Percentiles rank a stretch among this genome's conserved stretches.
phyloP scores from a whole-genome alignment of 2,888 invertebrate species.

The Lymantria monacha region DNA sequence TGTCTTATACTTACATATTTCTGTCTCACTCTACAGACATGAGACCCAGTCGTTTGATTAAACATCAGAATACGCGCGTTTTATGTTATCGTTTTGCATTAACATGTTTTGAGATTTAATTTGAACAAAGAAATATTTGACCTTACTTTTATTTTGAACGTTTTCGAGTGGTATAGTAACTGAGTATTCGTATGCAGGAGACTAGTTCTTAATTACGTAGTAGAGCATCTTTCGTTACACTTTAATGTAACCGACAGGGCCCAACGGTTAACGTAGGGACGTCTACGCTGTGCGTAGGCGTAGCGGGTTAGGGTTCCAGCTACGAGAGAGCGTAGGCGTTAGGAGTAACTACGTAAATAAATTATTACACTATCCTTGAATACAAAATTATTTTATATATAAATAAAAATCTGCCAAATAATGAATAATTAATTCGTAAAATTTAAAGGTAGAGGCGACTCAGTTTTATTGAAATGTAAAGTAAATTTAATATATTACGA shows the following conservation, averaged over 20 bases:
- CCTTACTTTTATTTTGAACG: constrained; percentile 14
- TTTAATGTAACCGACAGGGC: constrained; percentile 1
- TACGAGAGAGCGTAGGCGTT: constrained; percentile 48
- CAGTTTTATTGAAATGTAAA: constrained; percentile 23
- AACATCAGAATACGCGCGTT: constrained; percentile 42
- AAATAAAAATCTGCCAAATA: neutral
- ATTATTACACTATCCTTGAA: constrained; percentile 25
- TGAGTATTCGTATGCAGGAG: neutral
- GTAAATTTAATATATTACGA: constrained; percentile 33
- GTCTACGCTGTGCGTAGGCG: constrained; percentile 35
- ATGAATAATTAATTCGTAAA: constrained; percentile 18
- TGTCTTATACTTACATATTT: constrained; percentile 48
- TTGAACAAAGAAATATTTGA: constrained; percentile 32
- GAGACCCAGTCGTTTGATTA: constrained; percentile 51
- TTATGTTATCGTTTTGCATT: constrained; percentile 44
- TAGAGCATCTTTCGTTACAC: constrained; percentile 14
- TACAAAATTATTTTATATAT: constrained; percentile 14
- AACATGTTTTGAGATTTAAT: constrained; percentile 36
- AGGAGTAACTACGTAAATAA: constrained; percentile 24
- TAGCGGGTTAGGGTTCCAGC: constrained; percentile 24
- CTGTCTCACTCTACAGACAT: constrained; percentile 61
- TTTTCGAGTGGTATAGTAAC: constrained; percentile 5
- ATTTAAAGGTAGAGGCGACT: constrained; percentile 6
- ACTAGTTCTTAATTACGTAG: constrained; percentile 7
- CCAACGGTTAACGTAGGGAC: constrained; percentile 14